phyloP scores from a whole-genome alignment of 2,113 vertebrate species.

The Periophthalmodon schlosseri region DNA sequence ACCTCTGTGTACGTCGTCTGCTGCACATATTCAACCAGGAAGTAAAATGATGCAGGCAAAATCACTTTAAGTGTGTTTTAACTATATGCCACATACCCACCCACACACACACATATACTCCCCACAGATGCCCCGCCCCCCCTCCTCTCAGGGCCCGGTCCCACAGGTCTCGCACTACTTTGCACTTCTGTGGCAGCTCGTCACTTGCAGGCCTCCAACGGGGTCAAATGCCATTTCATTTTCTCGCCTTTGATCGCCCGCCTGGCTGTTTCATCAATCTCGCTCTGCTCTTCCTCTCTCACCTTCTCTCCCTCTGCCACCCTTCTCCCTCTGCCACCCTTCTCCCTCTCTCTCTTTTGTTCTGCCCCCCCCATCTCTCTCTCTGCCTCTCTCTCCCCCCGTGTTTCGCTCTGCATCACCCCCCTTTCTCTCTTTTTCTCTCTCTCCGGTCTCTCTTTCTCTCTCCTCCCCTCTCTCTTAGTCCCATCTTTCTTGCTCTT shows the following conservation, averaged over 20 bases:
- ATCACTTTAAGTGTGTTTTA: no score
- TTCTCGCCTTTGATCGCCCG: conserved; percentile 65
- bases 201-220: conserved; percentile 43
- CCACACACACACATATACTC: neutral
- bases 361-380: no score
- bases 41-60: no score
- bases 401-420: neutral
- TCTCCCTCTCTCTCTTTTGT: no score
- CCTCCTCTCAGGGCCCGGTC: conserved; percentile 18
- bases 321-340: neutral
- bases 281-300: conserved; percentile 9
- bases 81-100: no score
- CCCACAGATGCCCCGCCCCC: conserved; percentile 2
- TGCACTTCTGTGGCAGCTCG: conserved; percentile 59
- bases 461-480: no score
- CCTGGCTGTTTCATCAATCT: conserved; percentile 61
- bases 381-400: neutral
- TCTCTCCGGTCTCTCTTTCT: no score
- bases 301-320: neutral
- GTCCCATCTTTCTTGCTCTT: no score
- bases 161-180: conserved; percentile 57
- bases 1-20: no score
- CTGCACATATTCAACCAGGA: no score
- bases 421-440: neutral
- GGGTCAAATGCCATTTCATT: conserved; percentile 74